These are phyloP conservation scores for Corythornis vintsioides DNA, from an alignment of 2,113 vertebrate genomes.

Conservation along the genomic window DNA sequence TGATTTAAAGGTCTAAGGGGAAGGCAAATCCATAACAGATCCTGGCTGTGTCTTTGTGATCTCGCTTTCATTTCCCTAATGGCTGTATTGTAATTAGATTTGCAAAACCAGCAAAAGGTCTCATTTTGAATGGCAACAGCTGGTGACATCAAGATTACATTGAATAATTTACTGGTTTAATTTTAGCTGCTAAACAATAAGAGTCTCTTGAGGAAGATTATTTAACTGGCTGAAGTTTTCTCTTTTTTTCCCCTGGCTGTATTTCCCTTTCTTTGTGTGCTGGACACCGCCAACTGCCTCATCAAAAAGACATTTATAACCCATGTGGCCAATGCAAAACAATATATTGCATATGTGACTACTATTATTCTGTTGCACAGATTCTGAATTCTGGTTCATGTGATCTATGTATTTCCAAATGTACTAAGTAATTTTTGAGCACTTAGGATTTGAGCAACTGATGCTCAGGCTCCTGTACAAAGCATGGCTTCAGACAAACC, in stretches of 20 bases:
- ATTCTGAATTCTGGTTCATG: background rate
- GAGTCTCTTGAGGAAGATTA: conserved; percentile 64
- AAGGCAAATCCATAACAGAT: conserved; percentile 57
- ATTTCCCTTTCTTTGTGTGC: background rate
- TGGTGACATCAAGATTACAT: conserved; percentile 82
- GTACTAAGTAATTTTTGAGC: background rate
- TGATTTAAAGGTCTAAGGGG: conserved; percentile 50
- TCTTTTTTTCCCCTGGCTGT: background rate
- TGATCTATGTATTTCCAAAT: background rate
- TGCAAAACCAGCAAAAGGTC: conserved; percentile 82
- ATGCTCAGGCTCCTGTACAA: background rate
- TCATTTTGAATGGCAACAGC: conserved; percentile 83
- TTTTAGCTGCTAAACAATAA: conserved; percentile 79
- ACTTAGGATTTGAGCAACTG: background rate
- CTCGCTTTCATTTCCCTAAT: conserved; percentile 78
- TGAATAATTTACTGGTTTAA: conserved; percentile 83
- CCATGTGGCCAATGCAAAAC: background rate
- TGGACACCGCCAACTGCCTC: background rate
- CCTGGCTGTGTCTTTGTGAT: conserved; percentile 41
- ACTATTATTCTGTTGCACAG: background rate
- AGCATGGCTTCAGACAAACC: background rate
- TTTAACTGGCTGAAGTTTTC: conserved; percentile 38
- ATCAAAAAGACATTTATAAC: background rate
- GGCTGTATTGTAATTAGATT: conserved; percentile 80
- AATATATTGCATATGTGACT: background rate